These are phyloP conservation scores for Eulemur macaco DNA, from an alignment of 2,113 vertebrate genomes.

Conservation along the genomic window DNA sequence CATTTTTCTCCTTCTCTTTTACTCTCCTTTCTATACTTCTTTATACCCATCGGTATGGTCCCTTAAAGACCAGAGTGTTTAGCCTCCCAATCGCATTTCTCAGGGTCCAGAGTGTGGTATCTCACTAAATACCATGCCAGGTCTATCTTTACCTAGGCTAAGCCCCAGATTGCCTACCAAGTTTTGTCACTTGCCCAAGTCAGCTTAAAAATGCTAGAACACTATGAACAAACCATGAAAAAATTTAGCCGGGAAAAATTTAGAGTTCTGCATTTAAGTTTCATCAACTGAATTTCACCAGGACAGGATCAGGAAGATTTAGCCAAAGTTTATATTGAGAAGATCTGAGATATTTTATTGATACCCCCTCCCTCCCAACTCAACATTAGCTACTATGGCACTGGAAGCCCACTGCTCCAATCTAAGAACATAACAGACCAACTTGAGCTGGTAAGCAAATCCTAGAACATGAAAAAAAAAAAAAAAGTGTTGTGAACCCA, in stretches of 20 bases:
- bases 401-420: background rate
- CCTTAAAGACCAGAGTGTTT: background rate
- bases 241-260: background rate
- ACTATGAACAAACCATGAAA: background rate
- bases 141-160: background rate
- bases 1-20: background rate
- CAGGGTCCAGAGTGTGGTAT: background rate
- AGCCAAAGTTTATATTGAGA: background rate
- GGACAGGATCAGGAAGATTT: background rate
- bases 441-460: background rate
- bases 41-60: background rate
- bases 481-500: background rate
- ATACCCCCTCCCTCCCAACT: background rate
- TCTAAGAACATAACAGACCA: background rate
- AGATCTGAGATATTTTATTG: background rate
- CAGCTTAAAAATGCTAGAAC: background rate
- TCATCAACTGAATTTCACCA: background rate
- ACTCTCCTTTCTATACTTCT: background rate
- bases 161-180: background rate
- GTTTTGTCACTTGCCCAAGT: background rate
- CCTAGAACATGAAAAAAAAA: background rate
- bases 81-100: background rate
- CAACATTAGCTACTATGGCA: background rate
- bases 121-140: background rate
- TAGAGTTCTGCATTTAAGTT: background rate